Evolutionary conservation across 92 coral and sea anemone species (phyloP), one percentile per base, ranked within the genome.

Genomic region (Hydrozoanthus gracilis): DNA sequence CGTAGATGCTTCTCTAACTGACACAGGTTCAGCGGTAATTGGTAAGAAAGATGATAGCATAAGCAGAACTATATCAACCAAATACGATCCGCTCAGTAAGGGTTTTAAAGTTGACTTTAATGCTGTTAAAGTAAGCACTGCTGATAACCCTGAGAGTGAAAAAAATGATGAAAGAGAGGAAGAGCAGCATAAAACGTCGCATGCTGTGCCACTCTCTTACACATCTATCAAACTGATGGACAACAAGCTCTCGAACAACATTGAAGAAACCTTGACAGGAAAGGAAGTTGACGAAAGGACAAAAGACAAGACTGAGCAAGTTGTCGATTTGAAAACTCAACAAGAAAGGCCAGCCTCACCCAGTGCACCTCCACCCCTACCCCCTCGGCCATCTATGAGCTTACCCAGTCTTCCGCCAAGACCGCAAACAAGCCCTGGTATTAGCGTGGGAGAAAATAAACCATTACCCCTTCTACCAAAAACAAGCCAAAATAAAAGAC

Each of bases 391-490:
- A 11, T 86, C 55, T 78, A 80, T 86, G 15, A 88, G 92, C 15
- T 90, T 96, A 47, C 99, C 99, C n/a, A 90, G 94, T 13, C 98
- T 97, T 55, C 99, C 99, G 49, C 96, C 98, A 58, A 87, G 99
- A 15, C 99, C 99, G 16, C 74, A 88, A 64, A 66, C 91, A 45
- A 16, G 17, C 83, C 70, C 91, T 14, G 82, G 88, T 77, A 12
- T 78, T 16, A 64, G 89, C 47, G 51, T 73, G 51, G 70, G 73
- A 50, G 83, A 89, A 71, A 86, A 85, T 35, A 71, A 73, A 14
- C 82, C 87, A 71, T 71, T 71, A 82, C 92, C 93, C 12, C 91
- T 95, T 7, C 71, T 66, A 10, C 91, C 71, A 18, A 83, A 71
- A 52, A 83, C 14, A 44, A 51, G 88, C 5, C 82, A 80, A 48